Base-by-base conservation (phyloP, 2,888 invertebrate genomes). In the Anorthoa munda region DNA sequence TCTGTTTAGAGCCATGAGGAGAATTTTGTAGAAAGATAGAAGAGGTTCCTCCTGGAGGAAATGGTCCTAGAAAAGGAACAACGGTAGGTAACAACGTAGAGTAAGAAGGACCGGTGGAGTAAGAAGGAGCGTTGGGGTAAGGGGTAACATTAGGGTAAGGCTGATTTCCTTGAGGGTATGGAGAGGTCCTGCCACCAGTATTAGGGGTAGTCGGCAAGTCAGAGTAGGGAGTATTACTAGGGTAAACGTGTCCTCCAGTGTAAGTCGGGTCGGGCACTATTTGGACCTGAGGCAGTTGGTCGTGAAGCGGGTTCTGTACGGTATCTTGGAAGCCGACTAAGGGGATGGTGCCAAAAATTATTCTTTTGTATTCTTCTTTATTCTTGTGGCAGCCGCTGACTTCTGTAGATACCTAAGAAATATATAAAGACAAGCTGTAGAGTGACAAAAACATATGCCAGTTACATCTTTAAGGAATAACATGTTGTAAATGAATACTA, bases 331-430 rank as follows among this genome's bases (percentile, higher is more conserved):
- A 90, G 45, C 90, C 93, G 0, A 85, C 75, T 9, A 96, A 79
- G 0, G 96, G 95, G 5, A 94, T 80, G 7, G 90, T 92, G 0
- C 96, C 96, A 21, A 96, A 88, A 13, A 92, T 86, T 26, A 95
- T 85, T 0, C 81, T 87, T 0, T 82, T 87, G 0, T 81, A 72
- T 2, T 91, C 90, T 0, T 91, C 89, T 11, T 85, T 86, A 81
- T 91, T 89, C 0, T 75, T 70, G 79, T 95, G 95, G 66, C 95
- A 95, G 2, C 93, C 93, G 1, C 88, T 79, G 0, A 93, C 88
- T 56, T 80, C 85, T 21, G 95, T 83, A 7, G 83, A 87, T 0
- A 94, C 93, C 96, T 96, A 85, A 17, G 75, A 81, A 26, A 74
- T n/a, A 71, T 48, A 69, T 60, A 66, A n/a, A 53, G 18, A 45